Conservation (phyloP, 2,888 invertebrate species). For the Lepidochrysops patricia region DNA sequence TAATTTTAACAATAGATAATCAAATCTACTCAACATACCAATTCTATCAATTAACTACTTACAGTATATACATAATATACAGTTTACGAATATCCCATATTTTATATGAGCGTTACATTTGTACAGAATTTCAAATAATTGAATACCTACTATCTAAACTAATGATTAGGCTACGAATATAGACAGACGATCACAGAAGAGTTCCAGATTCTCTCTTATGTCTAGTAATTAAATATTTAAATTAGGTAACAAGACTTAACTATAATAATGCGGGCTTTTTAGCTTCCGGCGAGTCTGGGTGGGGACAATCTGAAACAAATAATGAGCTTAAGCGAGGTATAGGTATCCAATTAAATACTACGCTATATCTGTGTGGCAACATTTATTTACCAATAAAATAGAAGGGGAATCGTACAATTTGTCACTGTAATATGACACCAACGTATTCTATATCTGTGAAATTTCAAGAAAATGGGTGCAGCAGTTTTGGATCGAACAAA, state of each 20-base stretch:
- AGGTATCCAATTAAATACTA: not conserved
- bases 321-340: not conserved
- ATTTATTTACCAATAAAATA: no score
- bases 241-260: slow-evolving; percentile 48
- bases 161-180: slow-evolving; percentile 38
- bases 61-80: slow-evolving; percentile 13
- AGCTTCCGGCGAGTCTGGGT: slow-evolving; percentile 67
- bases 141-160: not conserved
- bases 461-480: no score
- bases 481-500: no score
- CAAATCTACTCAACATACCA: not conserved
- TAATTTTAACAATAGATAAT: not conserved
- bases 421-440: no score
- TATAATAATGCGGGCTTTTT: slow-evolving; percentile 70
- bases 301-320: slow-evolving; percentile 58
- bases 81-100: not conserved
- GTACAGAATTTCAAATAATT: slow-evolving; percentile 27
- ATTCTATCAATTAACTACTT: not conserved
- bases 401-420: no score
- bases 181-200: slow-evolving; percentile 69
- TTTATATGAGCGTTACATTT: slow-evolving; percentile 26
- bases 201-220: slow-evolving; percentile 55
- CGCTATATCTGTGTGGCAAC: no score
- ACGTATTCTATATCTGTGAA: no score
- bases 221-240: slow-evolving; percentile 23